Base-by-base conservation (phyloP, 2,113 vertebrate genomes). In the Axis porcinus region DNA sequence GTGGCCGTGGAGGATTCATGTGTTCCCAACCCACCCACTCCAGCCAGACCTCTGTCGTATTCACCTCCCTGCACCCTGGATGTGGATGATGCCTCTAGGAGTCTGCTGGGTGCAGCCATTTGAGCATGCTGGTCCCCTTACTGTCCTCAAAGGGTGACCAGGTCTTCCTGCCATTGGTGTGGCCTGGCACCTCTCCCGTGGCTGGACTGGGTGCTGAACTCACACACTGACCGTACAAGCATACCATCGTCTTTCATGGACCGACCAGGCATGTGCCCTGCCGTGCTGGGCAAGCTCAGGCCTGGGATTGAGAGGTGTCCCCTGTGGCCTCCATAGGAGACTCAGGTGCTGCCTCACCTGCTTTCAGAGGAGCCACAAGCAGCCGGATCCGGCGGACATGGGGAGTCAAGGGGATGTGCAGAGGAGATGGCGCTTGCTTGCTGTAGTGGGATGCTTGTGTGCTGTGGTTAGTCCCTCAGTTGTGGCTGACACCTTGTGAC, bases 1-100 rank as follows among this genome's bases (percentile, higher is more conserved):
- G 47, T 1, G 25, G 40, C 33, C 50, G 1, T 2, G 40, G 67
- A 52, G 81, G 58, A 21, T 19, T 8, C 0, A 0, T 40, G 36
- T 82, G n/a, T 60, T 90, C 86, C 50, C 6, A 13, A 0, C 52
- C 27, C 19, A 17, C 21, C 15, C 5, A 5, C n/a, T 23, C 9
- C 36, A 19, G 58, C 62, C 23, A n/a, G 54, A 50, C 4, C 3
- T 28, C 36, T 16, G 58, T 57, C 7, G 27, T 25, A 8, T 70
- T 54, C 5, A 5, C 28, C 33, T 58, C 43, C 45, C 45, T 16
- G 15, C 1, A 2, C 79, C 28, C 33, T 19, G 2, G 62, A 21
- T 74, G 60, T 3, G 21, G 23, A 28, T 43, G 11, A 30, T 2
- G 5, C 78, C 1, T 10, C 4, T 4, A 4, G 88, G 47, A 50